phyloP scores from a whole-genome alignment of 2,113 vertebrate genomes.

The Pollachius pollachius region DNA sequence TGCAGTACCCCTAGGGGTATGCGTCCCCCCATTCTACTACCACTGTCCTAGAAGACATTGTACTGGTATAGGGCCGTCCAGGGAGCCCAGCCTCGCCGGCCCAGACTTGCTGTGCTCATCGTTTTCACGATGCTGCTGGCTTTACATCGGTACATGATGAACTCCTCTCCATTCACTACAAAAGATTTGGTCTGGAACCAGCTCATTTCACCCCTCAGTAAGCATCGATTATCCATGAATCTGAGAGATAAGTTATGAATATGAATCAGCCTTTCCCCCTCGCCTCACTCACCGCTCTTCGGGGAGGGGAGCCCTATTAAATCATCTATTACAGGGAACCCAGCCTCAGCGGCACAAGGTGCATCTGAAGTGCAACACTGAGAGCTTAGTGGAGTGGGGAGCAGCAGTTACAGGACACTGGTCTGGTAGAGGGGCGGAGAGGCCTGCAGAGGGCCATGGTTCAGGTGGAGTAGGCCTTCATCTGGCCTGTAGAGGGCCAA shows the following conservation, averaged over 20 bases:
- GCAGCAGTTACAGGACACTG: too few species aligned
- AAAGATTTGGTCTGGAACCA: slow-evolving; percentile 59
- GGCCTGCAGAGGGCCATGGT: too few species aligned
- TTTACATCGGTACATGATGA: slow-evolving; percentile 1
- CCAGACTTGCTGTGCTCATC: slow-evolving; percentile 29
- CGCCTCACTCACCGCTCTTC: slow-evolving; percentile 25
- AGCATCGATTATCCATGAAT: slow-evolving; percentile 74
- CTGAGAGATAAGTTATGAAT: slow-evolving; percentile 72
- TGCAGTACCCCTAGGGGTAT: too few species aligned
- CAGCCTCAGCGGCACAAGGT: slow-evolving; percentile 17
- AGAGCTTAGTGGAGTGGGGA: too few species aligned
- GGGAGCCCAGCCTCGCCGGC: too few species aligned
- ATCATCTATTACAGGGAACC: slow-evolving; percentile 52
- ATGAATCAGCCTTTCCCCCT: slow-evolving; percentile 56
- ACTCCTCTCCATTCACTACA: slow-evolving; percentile 32
- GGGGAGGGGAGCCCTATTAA: slow-evolving; percentile 51
- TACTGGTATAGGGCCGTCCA: too few species aligned
- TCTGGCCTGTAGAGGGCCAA: too few species aligned
- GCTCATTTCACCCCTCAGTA: slow-evolving; percentile 74
- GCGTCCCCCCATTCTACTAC: too few species aligned
- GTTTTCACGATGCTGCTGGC: slow-evolving; percentile 28
- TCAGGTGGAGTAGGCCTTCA: too few species aligned
- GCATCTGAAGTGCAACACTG: too few species aligned
- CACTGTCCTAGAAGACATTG: too few species aligned
- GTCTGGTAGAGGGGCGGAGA: too few species aligned